Evolutionary conservation across 2,888 invertebrate genomes (phyloP).

Genomic region (Cabera pusaria): DNA sequence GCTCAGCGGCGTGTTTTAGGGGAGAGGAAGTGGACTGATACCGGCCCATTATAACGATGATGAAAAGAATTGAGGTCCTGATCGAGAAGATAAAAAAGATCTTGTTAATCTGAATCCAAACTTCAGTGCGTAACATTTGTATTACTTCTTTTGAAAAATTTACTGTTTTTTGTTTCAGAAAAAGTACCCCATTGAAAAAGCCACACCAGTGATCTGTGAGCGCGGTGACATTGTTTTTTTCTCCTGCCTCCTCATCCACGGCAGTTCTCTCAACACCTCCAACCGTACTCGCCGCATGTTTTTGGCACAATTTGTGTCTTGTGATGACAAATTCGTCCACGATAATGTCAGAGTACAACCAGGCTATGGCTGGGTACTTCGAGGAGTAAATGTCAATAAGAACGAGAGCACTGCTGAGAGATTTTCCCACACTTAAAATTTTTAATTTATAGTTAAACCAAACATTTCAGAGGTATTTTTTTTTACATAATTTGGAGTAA

Average conservation of each 20-base stretch:
- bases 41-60: too few species aligned
- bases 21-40: too few species aligned
- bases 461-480: too few species aligned
- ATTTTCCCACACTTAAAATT: constrained; percentile 25
- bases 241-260: constrained; percentile 82
- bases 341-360: constrained; percentile 62
- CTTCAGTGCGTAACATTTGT: too few species aligned
- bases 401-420: constrained; percentile 41
- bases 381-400: constrained; percentile 68
- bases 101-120: too few species aligned
- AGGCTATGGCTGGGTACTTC: constrained; percentile 79
- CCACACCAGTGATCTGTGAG: constrained; percentile 74
- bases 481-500: too few species aligned
- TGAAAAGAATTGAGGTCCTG: too few species aligned
- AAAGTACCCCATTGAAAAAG: constrained; percentile 72
- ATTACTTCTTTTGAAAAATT: too few species aligned
- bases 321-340: constrained; percentile 64
- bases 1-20: too few species aligned
- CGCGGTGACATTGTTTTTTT: constrained; percentile 82
- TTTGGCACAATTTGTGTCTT: constrained; percentile 75
- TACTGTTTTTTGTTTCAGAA: constrained; percentile 54
- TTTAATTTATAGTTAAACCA: constrained; percentile 45
- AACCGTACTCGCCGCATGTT: constrained; percentile 76
- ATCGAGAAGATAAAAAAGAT: too few species aligned
- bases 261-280: constrained; percentile 79